A percentile compares a stretch with the other conserved stretches of the same genome.
These are phyloP conservation scores for Ctenopoma multispine DNA, from an alignment of 2,797 vertebrate genomes.

Conservation along the genomic window DNA sequence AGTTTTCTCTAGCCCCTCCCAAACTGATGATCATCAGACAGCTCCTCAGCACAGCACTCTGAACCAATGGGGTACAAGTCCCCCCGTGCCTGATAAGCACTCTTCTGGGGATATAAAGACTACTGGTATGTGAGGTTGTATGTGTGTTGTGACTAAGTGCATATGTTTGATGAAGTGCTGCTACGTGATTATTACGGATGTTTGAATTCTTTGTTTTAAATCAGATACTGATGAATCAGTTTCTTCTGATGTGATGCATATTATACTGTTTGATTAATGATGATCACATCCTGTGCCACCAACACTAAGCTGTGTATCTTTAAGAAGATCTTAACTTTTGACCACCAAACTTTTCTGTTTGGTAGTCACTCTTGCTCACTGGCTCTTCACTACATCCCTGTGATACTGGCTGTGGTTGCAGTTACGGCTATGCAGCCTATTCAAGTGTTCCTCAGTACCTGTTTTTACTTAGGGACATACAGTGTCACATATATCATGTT, in stretches of 20 bases:
- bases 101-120: constrained; percentile 48
- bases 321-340: no score
- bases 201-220: not conserved
- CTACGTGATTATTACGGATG: not conserved
- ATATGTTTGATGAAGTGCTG: constrained; percentile 12
- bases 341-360: no score
- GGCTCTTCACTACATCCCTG: not conserved
- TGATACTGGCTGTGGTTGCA: not conserved
- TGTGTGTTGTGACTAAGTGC: constrained; percentile 26
- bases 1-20: constrained; percentile 19
- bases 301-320: not conserved
- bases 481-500: not conserved
- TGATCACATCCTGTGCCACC: not conserved
- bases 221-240: not conserved
- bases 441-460: not conserved
- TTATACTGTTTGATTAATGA: no score
- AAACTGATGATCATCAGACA: constrained; percentile 32
- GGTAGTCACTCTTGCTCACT: no score
- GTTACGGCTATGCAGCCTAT: not conserved
- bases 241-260: not conserved
- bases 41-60: constrained; percentile 17
- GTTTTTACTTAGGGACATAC: not conserved
- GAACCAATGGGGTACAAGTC: constrained; percentile 26
- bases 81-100: constrained; percentile 29
- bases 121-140: constrained; percentile 32